Conservation (phyloP, 2,888 invertebrate species). For the Tortrix viridana region DNA sequence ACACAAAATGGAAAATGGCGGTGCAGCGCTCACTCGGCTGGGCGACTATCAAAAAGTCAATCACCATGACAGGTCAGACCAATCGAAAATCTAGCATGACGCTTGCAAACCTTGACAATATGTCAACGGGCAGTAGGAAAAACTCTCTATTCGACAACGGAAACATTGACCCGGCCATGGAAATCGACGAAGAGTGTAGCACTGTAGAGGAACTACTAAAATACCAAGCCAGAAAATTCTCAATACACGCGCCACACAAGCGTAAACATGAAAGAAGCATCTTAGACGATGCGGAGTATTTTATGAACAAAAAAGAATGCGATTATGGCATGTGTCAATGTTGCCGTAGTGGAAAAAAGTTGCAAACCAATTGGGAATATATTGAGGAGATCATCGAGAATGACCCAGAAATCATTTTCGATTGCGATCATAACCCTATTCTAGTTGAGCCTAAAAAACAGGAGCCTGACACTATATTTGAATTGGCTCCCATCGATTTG, state of each 20-base stretch:
- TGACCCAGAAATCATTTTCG: constrained; percentile 79
- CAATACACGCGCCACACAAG: constrained; percentile 59
- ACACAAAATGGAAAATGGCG: constrained; percentile 97
- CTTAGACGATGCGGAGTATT: constrained; percentile 71
- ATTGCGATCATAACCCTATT: constrained; percentile 71
- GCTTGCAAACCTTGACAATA: constrained; percentile 52
- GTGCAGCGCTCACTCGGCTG: constrained; percentile 96
- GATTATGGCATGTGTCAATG: constrained; percentile 75
- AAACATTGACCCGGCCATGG: constrained; percentile 50
- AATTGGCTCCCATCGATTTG: constrained; percentile 43
- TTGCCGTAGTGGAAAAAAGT: constrained; percentile 60
- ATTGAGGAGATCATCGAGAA: constrained; percentile 79
- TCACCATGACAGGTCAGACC: constrained; percentile 90
- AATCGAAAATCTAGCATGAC: constrained; percentile 67
- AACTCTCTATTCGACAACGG: constrained; percentile 41
- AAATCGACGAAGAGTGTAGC: constrained; percentile 57
- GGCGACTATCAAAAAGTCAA: constrained; percentile 90
- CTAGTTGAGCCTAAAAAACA: constrained; percentile 61
- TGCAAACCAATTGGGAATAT: constrained; percentile 69
- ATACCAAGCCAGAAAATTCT: constrained; percentile 72
- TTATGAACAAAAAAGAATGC: constrained; percentile 72
- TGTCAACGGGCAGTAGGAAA: constrained; percentile 42
- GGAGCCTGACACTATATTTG: constrained; percentile 35
- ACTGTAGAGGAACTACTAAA: constrained; percentile 65
- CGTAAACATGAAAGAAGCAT: constrained; percentile 64